Evolutionary conservation across 1,140 invertebrate species (phyloP).

Genomic region (Drosophila pectinifera): DNA sequence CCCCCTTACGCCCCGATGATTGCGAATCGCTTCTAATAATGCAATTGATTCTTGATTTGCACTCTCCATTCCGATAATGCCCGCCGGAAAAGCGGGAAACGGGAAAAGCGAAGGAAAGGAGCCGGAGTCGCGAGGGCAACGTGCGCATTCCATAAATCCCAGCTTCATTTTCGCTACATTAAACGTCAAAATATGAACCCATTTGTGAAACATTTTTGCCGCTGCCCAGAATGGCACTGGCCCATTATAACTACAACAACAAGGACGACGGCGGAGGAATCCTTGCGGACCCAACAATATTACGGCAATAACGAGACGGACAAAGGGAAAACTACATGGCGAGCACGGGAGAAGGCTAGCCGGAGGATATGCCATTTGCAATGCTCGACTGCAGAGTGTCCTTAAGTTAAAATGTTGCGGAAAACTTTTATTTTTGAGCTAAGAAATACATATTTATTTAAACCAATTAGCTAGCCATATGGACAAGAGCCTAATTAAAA

Average conservation of each 20-base stretch:
- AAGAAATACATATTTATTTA: neutral
- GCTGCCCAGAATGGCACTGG: conserved; percentile 62
- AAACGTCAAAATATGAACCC: conserved; percentile 83
- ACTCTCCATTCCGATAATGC: conserved; percentile 40
- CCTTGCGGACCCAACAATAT: conserved; percentile 59
- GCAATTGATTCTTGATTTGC: conserved; percentile 81
- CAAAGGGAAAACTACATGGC: conserved; percentile 62
- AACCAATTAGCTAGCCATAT: neutral
- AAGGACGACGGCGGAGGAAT: conserved; percentile 22
- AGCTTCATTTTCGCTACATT: conserved; percentile 83
- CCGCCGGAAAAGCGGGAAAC: conserved; percentile 16
- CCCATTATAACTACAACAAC: conserved; percentile 77
- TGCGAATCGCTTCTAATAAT: conserved; percentile 71
- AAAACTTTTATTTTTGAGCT: neutral
- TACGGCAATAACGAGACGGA: conserved; percentile 73
- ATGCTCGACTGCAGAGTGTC: conserved; percentile 8
- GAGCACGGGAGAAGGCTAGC: neutral
- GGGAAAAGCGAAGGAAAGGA: conserved; percentile 2
- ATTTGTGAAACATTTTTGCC: conserved; percentile 77
- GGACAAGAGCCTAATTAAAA: no score
- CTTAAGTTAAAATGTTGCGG: conserved; percentile 1
- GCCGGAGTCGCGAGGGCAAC: conserved; percentile 60
- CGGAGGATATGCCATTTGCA: conserved; percentile 5
- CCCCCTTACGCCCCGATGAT: conserved; percentile 47
- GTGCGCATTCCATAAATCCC: conserved; percentile 79